These are phyloP conservation scores for Cantharis rufa DNA, from an alignment of 2,888 invertebrate genomes.

Conservation along the genomic window DNA sequence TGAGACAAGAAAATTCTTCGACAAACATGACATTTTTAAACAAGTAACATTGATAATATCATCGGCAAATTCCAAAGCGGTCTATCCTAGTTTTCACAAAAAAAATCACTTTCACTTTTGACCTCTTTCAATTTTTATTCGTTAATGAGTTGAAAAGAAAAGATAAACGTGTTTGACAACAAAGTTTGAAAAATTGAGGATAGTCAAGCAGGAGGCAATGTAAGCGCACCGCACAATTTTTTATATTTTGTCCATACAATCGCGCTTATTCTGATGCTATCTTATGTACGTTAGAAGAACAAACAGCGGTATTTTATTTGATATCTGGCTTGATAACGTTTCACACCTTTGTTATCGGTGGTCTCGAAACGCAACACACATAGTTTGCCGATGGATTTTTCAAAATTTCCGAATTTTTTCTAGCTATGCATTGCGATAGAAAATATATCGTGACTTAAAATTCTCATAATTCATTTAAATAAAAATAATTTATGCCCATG, in stretches of 20 bases:
- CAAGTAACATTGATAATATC: not conserved
- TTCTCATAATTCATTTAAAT: slow-evolving; percentile 14
- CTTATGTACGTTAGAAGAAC: slow-evolving; percentile 12
- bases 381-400: not conserved
- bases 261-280: not conserved
- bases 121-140: not conserved
- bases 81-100: not conserved
- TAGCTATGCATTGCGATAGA: not conserved
- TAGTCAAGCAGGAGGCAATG: not conserved
- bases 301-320: slow-evolving; percentile 10
- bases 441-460: slow-evolving; percentile 5
- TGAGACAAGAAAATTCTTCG: not conserved
- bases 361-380: not conserved
- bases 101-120: not conserved
- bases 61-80: not conserved
- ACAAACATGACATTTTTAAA: not conserved
- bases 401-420: not conserved
- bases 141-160: not conserved
- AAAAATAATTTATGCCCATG: slow-evolving; percentile 8
- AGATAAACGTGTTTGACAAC: not conserved
- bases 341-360: not conserved
- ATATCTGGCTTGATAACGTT: slow-evolving; percentile 1
- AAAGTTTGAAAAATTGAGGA: not conserved
- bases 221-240: not conserved
- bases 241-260: not conserved